A percentile compares a stretch with the other conserved stretches of the same genome.
These are phyloP conservation scores for Micromys minutus DNA, from an alignment of 2,113 vertebrate species.

Conservation along the genomic window DNA sequence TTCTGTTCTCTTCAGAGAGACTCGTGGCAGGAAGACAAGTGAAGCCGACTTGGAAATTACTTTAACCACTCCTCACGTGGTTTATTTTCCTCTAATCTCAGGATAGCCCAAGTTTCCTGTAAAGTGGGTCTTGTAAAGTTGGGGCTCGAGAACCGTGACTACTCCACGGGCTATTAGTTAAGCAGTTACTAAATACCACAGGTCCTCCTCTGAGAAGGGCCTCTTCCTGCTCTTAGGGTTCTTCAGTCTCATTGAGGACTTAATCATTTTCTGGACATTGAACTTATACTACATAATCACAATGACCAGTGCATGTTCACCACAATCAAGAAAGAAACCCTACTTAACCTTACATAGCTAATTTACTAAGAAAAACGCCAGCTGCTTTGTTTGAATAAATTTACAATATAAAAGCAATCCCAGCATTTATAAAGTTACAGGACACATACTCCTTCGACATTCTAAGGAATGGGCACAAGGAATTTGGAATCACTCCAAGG, in stretches of 20 bases:
- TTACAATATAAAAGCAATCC: constrained; percentile 32
- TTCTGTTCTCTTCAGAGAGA: constrained; percentile 43
- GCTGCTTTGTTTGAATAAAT: not conserved
- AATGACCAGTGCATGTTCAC: constrained; percentile 39
- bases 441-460: not conserved
- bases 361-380: constrained; percentile 28
- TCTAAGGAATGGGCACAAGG: not conserved
- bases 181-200: constrained; percentile 15
- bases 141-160: constrained; percentile 16
- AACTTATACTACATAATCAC: constrained; percentile 43
- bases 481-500: not conserved
- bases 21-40: not conserved
- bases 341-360: not conserved
- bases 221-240: not conserved
- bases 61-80: constrained; percentile 22
- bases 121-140: constrained; percentile 59
- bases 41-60: constrained; percentile 21
- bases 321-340: constrained; percentile 23
- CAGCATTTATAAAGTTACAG: not conserved
- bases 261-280: constrained; percentile 10
- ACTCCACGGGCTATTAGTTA: constrained; percentile 55
- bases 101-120: constrained; percentile 41
- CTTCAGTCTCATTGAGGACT: constrained; percentile 52
- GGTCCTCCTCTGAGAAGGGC: not conserved
- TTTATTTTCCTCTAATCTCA: constrained; percentile 64